phyloP scores from a whole-genome alignment of 2,888 invertebrate genomes.

The Allygus modestus region DNA sequence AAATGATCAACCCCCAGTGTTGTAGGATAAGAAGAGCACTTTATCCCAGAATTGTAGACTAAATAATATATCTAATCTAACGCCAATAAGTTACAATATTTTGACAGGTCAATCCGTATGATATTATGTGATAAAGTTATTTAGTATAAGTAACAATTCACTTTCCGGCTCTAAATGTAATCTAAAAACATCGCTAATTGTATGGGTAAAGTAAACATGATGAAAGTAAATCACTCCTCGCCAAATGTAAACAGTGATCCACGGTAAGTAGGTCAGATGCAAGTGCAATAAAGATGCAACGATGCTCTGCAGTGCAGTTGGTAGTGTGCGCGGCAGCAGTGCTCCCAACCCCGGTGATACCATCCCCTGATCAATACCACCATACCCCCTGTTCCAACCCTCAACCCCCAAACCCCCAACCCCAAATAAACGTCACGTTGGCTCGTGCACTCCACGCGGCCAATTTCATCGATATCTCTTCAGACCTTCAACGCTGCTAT shows the following conservation, averaged over 20 bases:
- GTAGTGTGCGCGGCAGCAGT: background rate
- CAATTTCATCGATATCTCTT: background rate
- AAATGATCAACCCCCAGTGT: too few relatives aligned
- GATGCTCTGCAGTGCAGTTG: conserved; percentile 17
- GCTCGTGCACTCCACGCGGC: background rate
- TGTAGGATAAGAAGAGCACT: too few relatives aligned
- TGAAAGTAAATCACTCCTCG: too few relatives aligned
- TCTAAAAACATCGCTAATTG: too few relatives aligned
- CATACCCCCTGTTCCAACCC: background rate
- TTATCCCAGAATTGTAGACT: too few relatives aligned
- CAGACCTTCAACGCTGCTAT: background rate
- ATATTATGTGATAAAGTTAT: too few relatives aligned
- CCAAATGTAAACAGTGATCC: background rate
- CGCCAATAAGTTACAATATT: too few relatives aligned
- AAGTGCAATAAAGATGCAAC: background rate
- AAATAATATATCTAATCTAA: too few relatives aligned
- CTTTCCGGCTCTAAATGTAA: too few relatives aligned
- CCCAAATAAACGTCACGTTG: background rate
- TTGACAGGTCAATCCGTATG: too few relatives aligned
- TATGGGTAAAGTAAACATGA: too few relatives aligned
- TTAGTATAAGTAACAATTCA: too few relatives aligned
- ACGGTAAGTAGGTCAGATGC: background rate
- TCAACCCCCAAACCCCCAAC: background rate
- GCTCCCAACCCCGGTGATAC: background rate
- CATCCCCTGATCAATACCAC: background rate